Percentiles rank a stretch among this genome's conserved stretches.
phyloP scores from a whole-genome alignment of 2,797 vertebrate genomes.

The Allobates femoralis region DNA sequence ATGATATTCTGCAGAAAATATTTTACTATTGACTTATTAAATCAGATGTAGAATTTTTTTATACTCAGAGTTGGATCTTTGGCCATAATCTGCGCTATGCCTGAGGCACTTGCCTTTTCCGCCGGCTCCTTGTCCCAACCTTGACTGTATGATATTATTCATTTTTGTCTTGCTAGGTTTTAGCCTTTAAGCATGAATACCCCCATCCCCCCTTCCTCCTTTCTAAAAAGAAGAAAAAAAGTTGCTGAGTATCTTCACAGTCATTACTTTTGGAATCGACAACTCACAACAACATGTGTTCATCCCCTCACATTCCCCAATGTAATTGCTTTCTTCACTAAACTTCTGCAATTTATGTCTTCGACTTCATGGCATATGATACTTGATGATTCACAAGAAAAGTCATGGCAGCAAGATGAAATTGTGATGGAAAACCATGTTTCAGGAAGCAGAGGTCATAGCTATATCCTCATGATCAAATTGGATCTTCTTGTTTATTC shows the following conservation, averaged over 20 bases:
- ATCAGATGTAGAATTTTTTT: slow-evolving; percentile 17
- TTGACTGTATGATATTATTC: slow-evolving; percentile 24
- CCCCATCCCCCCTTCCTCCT: not conserved
- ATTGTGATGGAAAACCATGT: slow-evolving; percentile 44
- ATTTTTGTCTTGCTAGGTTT: slow-evolving; percentile 12
- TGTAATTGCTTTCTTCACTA: slow-evolving; percentile 28
- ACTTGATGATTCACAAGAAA: slow-evolving; percentile 39
- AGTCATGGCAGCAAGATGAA: slow-evolving; percentile 47
- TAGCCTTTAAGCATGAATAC: not conserved
- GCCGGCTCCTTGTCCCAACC: slow-evolving; percentile 30
- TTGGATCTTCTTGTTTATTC: slow-evolving; percentile 47
- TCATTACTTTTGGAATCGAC: not conserved
- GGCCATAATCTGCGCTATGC: slow-evolving; percentile 14
- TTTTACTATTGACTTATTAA: slow-evolving; percentile 16
- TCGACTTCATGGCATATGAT: slow-evolving; percentile 35
- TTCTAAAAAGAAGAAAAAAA: not conserved
- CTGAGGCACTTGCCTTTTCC: slow-evolving; percentile 1
- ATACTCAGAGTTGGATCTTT: slow-evolving; percentile 16
- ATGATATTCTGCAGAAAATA: not conserved
- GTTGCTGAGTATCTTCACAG: not conserved
- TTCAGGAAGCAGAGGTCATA: slow-evolving; percentile 43
- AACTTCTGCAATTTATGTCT: slow-evolving; percentile 43
- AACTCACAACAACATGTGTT: slow-evolving; percentile 15
- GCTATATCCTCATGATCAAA: slow-evolving; percentile 43
- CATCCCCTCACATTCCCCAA: slow-evolving; percentile 28